Evolutionary conservation across 2,888 invertebrate species (phyloP), one percentile per base, ranked within the genome.

Genomic region (Junonia oenone): DNA sequence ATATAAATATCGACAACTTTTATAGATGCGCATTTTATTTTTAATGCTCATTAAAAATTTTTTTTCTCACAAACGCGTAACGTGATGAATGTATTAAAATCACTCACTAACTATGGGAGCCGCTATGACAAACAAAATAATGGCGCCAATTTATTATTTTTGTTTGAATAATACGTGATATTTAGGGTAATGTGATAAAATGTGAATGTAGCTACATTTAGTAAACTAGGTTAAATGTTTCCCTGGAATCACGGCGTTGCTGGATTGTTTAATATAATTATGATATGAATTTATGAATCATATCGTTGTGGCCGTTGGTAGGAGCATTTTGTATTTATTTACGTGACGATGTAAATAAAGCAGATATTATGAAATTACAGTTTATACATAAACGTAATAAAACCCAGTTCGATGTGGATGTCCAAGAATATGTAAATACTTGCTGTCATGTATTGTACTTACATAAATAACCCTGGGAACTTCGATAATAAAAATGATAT

Each of bases 191-290:
- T 33, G 49, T 26, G 43, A 55, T 14, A 40, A 40, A 47, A 45
- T 49, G 27, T 31, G 31, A 15, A 17, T 29, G 17, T 15, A 45
- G 27, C 13, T 29, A 31, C 49, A 27, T 29, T 45, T 37, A 49
- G 37, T 45, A 45, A 52, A 55, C 19, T 45, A 22, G 55, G 49
- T 55, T 45, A 45, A 27, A 45, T 50, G 29, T 55, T 49, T 43
- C 49, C 55, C 45, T 45, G 45, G 26, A 54, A 54, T 38, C 43
- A 33, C 26, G 13, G 37, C 19, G 48, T 43, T 48, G 14, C 49
- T 49, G 48, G 11, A 49, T 45, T 49, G 40, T 54, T 43, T 46
- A 29, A 47, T 47, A 11, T 45, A n/a, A n/a, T n/a, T n/a, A 35
- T 29, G 45, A 55, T 33, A 50, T 29, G 22, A 45, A 55, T 55